Conservation (phyloP, 1,140 invertebrate genomes). For the Aleiodes sp. region DNA sequence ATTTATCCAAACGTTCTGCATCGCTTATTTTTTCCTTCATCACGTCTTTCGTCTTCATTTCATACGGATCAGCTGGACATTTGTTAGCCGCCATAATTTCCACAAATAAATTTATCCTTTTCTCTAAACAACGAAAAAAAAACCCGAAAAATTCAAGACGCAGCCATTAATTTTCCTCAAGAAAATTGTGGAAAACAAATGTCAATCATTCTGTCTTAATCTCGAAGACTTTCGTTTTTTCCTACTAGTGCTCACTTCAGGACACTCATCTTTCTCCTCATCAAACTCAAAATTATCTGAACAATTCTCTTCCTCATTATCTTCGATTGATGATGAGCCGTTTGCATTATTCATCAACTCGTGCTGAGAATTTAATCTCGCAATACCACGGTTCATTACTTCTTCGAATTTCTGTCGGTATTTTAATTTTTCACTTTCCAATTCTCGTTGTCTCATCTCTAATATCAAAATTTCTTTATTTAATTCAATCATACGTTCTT, state of each 20-base stretch:
- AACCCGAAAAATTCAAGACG: neutral
- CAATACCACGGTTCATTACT: neutral
- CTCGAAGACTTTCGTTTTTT: neutral
- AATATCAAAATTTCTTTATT: conserved; percentile 32
- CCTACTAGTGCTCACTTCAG: neutral
- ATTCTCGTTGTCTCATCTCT: conserved; percentile 34
- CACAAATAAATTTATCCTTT: neutral
- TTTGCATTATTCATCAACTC: neutral
- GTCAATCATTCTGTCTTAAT: neutral
- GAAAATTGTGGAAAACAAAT: neutral
- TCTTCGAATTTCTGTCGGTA: conserved; percentile 29
- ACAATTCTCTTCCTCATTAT: neutral
- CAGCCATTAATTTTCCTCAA: neutral
- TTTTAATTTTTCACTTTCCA: conserved; percentile 37
- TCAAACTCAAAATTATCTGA: neutral
- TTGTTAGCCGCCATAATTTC: neutral
- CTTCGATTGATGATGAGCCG: neutral
- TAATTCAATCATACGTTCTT: conserved; percentile 30
- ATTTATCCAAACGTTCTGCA: conserved; percentile 21
- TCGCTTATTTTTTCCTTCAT: conserved; percentile 16
- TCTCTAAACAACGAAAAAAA: neutral
- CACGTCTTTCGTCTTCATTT: neutral
- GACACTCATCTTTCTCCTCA: neutral
- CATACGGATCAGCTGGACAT: neutral
- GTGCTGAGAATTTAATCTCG: conserved; percentile 11